phyloP scores from a whole-genome alignment of 1,140 invertebrate species.

The Teleopsis dalmanni region DNA sequence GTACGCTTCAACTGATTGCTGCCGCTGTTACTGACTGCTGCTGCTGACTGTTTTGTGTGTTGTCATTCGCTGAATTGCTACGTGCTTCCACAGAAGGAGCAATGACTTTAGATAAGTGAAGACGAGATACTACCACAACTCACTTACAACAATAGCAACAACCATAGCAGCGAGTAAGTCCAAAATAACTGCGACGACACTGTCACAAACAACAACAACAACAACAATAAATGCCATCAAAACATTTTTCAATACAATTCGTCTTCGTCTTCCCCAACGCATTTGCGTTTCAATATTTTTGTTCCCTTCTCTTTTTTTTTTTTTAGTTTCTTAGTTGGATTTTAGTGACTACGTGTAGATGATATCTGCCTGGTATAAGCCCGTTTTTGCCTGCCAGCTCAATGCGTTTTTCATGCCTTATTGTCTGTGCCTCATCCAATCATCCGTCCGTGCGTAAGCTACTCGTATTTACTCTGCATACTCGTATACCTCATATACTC shows the following conservation, averaged over 20 bases:
- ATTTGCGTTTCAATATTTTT: no score
- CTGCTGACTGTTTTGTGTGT: slow-evolving; percentile 16
- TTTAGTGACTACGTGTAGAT: no score
- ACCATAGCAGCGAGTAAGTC: slow-evolving; percentile 19
- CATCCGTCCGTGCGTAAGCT: no score
- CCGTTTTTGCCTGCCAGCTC: no score
- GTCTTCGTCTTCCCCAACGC: slow-evolving; percentile 18
- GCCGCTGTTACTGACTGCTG: slow-evolving; percentile 14
- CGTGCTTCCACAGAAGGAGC: slow-evolving; percentile 43
- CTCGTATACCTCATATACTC: no score
- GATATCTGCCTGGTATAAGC: no score
- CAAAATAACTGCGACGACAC: slow-evolving; percentile 4
- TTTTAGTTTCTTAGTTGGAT: no score
- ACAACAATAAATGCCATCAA: slow-evolving; percentile 11
- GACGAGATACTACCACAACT: not conserved
- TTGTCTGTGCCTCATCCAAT: no score
- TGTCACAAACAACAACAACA: not conserved
- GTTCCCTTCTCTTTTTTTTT: no score
- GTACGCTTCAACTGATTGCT: slow-evolving; percentile 1
- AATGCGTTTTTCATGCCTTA: no score
- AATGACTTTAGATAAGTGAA: slow-evolving; percentile 29
- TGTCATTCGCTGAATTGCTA: slow-evolving; percentile 21
- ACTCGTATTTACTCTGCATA: no score
- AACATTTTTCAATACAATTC: slow-evolving; percentile 35
- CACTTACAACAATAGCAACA: slow-evolving; percentile 1